Evolutionary conservation across 92 coral and sea anemone genomes (phyloP).

Genomic region (Porites cylindrica): DNA sequence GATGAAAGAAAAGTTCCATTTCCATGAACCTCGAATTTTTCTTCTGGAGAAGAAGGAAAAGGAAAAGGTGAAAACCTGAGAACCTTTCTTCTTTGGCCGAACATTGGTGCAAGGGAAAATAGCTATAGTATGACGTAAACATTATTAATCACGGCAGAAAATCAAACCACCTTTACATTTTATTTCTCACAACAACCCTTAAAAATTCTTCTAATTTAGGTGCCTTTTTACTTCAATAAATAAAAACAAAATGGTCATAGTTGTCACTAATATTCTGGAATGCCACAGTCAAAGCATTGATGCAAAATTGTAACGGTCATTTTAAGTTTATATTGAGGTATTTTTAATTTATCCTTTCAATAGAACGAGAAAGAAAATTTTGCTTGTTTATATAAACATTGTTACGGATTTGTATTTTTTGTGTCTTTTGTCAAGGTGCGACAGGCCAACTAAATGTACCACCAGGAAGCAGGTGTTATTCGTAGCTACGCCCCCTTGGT

Average conservation of each 20-base stretch:
- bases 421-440: not conserved
- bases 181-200: not conserved
- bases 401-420: not conserved
- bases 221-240: too few species aligned
- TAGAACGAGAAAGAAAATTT: not conserved
- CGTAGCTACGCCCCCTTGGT: not conserved
- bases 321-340: not conserved
- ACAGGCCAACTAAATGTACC: not conserved
- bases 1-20: not conserved
- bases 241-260: not conserved
- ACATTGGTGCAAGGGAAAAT: not conserved
- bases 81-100: not conserved
- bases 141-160: not conserved
- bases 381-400: not conserved
- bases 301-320: not conserved
- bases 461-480: slow-evolving; percentile 20
- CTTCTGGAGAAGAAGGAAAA: slow-evolving; percentile 30
- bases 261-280: not conserved
- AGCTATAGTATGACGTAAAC: slow-evolving; percentile 35
- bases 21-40: not conserved
- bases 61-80: too few species aligned
- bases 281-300: not conserved
- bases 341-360: not conserved
- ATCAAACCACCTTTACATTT: not conserved
- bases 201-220: too few species aligned